These are phyloP conservation scores for Laothoe populi DNA, from an alignment of 2,888 invertebrate genomes.

Conservation along the genomic window DNA sequence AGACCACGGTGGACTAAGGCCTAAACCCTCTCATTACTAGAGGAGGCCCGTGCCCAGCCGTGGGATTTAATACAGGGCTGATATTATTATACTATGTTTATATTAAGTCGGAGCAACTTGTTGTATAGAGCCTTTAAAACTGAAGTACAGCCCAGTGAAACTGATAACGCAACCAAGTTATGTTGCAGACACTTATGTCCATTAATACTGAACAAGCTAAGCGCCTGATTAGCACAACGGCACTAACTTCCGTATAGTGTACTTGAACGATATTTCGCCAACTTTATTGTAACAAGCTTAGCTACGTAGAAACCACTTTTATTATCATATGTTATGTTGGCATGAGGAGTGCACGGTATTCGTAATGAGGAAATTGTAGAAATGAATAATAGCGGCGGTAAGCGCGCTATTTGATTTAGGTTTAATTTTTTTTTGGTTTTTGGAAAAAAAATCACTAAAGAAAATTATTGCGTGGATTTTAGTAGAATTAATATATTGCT, in stretches of 20 bases:
- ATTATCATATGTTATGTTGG: neutral
- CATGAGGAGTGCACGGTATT: neutral
- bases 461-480: too few species aligned
- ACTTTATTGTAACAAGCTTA: slow-evolving; percentile 25
- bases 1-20: too few species aligned
- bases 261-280: slow-evolving; percentile 20
- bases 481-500: too few species aligned
- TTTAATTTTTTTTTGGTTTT: too few species aligned
- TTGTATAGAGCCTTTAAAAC: neutral
- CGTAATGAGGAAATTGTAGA: neutral
- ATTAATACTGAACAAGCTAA: slow-evolving; percentile 24
- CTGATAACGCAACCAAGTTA: slow-evolving; percentile 18
- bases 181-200: slow-evolving; percentile 12
- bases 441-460: too few species aligned
- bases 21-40: too few species aligned
- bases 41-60: too few species aligned
- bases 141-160: neutral
- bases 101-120: too few species aligned
- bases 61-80: too few species aligned
- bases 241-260: slow-evolving; percentile 19
- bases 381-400: neutral
- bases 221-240: slow-evolving; percentile 22
- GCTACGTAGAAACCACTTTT: slow-evolving; percentile 13
- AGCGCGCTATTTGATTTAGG: too few species aligned
- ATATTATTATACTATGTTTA: too few species aligned